Percentiles rank a stretch among this genome's conserved stretches.
phyloP scores from a whole-genome alignment of 2,113 vertebrate species.

The Opisthocomus hoazin region DNA sequence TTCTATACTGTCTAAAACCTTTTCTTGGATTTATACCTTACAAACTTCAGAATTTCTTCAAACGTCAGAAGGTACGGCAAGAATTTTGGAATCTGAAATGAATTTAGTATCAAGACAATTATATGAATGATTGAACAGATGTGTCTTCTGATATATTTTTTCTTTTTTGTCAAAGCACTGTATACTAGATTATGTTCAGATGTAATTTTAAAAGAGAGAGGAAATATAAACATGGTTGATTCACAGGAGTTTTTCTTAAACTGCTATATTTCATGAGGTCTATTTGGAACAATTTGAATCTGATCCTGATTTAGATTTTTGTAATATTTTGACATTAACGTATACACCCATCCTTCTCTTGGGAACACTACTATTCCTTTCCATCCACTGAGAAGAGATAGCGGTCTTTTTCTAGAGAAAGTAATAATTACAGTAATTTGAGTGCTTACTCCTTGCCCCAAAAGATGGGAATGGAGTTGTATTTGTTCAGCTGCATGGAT shows the following conservation, averaged over 20 bases:
- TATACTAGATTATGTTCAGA: neutral
- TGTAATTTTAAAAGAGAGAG: neutral
- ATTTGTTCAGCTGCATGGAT: neutral
- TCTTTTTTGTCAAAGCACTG: rapidly evolving
- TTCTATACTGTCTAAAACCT: neutral
- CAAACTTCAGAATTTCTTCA: neutral
- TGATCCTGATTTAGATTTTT: neutral
- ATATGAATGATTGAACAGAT: neutral
- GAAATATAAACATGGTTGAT: neutral
- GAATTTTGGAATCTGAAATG: neutral
- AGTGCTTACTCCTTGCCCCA: neutral
- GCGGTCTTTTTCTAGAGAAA: neutral
- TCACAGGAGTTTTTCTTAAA: neutral
- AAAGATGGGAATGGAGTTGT: neutral
- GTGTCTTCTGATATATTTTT: neutral
- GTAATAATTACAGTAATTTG: neutral
- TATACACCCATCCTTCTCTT: neutral
- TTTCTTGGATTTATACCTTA: neutral
- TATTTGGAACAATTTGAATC: neutral
- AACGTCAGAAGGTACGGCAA: neutral
- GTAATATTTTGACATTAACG: neutral
- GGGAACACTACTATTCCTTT: neutral
- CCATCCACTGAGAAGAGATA: neutral
- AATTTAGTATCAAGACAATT: neutral
- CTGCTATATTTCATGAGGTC: rapidly evolving